Evolutionary conservation across 1,140 invertebrate genomes (phyloP).

Genomic region (Chrysomallon squamiferum): DNA sequence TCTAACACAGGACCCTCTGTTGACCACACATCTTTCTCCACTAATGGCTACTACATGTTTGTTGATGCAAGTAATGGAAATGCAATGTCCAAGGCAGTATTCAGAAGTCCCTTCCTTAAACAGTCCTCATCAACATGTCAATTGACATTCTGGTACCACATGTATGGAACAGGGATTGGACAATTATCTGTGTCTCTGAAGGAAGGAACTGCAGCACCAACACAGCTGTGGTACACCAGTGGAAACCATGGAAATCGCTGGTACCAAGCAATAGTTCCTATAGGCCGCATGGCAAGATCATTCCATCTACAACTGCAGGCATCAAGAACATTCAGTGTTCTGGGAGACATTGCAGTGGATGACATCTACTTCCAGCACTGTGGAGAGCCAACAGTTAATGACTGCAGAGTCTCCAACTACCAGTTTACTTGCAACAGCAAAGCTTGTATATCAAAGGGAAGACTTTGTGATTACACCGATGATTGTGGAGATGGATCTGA

Average conservation of each 20-base stretch:
- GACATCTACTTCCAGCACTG: conserved; percentile 70
- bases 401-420: not conserved
- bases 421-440: conserved; percentile 6
- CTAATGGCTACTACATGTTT: conserved; percentile 78
- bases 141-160: conserved; percentile 73
- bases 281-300: conserved; percentile 38
- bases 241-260: conserved; percentile 46
- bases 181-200: conserved; percentile 29
- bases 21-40: conserved; percentile 71
- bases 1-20: conserved; percentile 76
- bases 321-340: conserved; percentile 71
- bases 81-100: conserved; percentile 19
- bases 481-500: conserved; percentile 63
- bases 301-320: conserved; percentile 76
- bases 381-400: conserved; percentile 24
- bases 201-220: conserved; percentile 22
- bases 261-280: conserved; percentile 38
- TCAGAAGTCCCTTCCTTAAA: conserved; percentile 33
- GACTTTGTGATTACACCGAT: conserved; percentile 58
- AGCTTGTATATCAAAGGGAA: conserved; percentile 13
- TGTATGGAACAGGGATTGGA: conserved; percentile 70
- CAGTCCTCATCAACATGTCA: conserved; percentile 43
- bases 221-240: conserved; percentile 22
- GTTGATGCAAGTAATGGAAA: conserved; percentile 67
- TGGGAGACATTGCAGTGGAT: conserved; percentile 80